A percentile compares a stretch with the other conserved stretches of the same genome.
Conservation (phyloP, 2,113 vertebrate genomes). For the Cryptoleucopteryx plumbea region DNA sequence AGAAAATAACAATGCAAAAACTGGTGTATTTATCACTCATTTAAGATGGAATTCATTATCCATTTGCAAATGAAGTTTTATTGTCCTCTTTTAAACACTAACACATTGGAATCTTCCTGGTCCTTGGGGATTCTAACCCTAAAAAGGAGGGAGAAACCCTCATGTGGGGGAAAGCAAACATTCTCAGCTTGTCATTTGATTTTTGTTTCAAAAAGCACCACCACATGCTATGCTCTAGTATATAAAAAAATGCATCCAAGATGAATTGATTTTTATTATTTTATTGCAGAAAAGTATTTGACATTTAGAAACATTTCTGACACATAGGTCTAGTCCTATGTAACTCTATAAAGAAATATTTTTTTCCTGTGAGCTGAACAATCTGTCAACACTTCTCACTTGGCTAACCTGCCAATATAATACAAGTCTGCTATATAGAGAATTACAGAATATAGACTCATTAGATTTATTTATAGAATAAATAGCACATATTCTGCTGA, state of each 20-base stretch:
- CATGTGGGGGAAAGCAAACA: neutral
- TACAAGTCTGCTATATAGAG: neutral
- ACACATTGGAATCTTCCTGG: neutral
- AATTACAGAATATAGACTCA: neutral
- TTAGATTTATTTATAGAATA: neutral
- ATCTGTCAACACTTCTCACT: neutral
- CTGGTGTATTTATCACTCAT: neutral
- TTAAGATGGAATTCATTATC: neutral
- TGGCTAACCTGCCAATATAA: neutral
- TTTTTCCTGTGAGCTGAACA: neutral
- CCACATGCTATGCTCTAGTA: neutral
- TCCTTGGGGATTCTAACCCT: neutral
- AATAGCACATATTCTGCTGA: neutral
- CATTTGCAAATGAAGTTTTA: neutral
- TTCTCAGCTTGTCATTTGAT: neutral
- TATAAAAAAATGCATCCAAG: neutral
- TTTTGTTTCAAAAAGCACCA: neutral
- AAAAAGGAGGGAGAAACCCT: neutral
- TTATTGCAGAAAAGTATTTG: neutral
- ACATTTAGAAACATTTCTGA: neutral
- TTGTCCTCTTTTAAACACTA: neutral
- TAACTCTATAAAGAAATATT: neutral
- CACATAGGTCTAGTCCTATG: neutral
- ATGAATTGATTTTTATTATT: neutral
- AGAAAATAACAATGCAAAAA: neutral